phyloP scores from a whole-genome alignment of 2,888 invertebrate genomes.

The Mycalesis mineus region DNA sequence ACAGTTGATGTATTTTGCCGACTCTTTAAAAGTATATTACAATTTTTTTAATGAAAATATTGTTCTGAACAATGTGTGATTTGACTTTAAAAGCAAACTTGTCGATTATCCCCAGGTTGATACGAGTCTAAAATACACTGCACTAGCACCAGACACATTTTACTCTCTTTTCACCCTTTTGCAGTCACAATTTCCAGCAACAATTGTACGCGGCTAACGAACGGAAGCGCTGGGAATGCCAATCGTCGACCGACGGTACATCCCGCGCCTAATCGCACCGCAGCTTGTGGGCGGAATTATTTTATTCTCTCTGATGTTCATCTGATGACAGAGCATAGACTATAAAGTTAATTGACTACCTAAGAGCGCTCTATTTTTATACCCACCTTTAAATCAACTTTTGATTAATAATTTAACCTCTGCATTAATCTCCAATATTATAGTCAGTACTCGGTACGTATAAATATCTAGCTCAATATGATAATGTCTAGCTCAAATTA shows the following conservation, averaged over 20 bases:
- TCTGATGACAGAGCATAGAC: not conserved
- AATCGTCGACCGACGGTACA: slow-evolving; percentile 57
- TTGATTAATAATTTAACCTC: too few relatives aligned
- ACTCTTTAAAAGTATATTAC: too few relatives aligned
- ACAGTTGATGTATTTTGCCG: too few relatives aligned
- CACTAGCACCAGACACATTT: not conserved
- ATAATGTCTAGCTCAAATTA: too few relatives aligned
- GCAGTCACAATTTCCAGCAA: slow-evolving; percentile 61
- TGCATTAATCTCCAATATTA: too few relatives aligned
- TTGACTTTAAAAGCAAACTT: not conserved
- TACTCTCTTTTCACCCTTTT: slow-evolving; percentile 11
- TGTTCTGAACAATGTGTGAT: too few relatives aligned
- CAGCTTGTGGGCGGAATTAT: slow-evolving; percentile 60
- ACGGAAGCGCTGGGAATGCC: slow-evolving; percentile 72
- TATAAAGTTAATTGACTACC: too few relatives aligned
- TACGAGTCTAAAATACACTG: not conserved
- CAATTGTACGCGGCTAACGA: slow-evolving; percentile 71
- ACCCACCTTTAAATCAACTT: too few relatives aligned
- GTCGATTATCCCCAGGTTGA: slow-evolving; percentile 1
- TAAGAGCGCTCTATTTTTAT: too few relatives aligned
- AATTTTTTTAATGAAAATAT: too few relatives aligned
- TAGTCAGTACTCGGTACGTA: too few relatives aligned
- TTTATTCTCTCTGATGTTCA: slow-evolving; percentile 53
- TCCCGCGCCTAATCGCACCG: slow-evolving; percentile 62
- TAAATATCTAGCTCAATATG: too few relatives aligned